Base-by-base conservation (phyloP, 2,888 invertebrate species). In the Drosophila mayaguana region DNA sequence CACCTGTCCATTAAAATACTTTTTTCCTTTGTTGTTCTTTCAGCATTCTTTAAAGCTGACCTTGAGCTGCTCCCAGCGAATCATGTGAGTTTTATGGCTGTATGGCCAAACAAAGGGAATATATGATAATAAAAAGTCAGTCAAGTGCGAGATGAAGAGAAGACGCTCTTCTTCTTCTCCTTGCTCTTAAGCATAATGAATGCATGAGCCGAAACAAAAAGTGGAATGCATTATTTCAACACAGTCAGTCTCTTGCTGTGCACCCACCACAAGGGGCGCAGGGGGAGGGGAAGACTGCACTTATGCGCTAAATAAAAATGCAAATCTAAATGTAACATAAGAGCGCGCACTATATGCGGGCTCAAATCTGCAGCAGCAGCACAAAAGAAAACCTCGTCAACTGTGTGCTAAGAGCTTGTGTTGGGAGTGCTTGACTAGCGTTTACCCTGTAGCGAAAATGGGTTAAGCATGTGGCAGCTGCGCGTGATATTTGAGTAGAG, bases 221-320 rank as follows among this genome's bases (percentile, higher is more conserved):
- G 48, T 56, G 55, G 48, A 64, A 66, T 57, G 71, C 80, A 63
- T 76, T 67, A 55, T 57, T 74, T 45, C 40, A 40, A 12, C 40
- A 28, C 22, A 22, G 36, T 1, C 48, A 12, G 48, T n/a, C n/a
- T n/a, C n/a, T n/a, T n/a, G 48, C 48, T 50, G 18, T 2, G 28
- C n/a, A 28, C 48, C 14, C 45, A 8, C n/a, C 3, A 9, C 4
- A n/a, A 5, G 25, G 4, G 25, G 25, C 6, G 25, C 0, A 7
- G 7, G 28, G 7, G 28, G 28, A 7, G 25, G 16, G 2, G 63
- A 71, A 8, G 6, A 7, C 61, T 76, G 66, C 68, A 89, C 88
- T 88, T 88, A 85, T 75, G 86, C 75, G 86, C 85, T 90, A 88
- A 86, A 88, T 86, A 90, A 86, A 83, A 86, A 86, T 88, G 86